These are phyloP conservation scores for Malachius bipustulatus DNA, from an alignment of 2,888 invertebrate genomes.

Conservation along the genomic window DNA sequence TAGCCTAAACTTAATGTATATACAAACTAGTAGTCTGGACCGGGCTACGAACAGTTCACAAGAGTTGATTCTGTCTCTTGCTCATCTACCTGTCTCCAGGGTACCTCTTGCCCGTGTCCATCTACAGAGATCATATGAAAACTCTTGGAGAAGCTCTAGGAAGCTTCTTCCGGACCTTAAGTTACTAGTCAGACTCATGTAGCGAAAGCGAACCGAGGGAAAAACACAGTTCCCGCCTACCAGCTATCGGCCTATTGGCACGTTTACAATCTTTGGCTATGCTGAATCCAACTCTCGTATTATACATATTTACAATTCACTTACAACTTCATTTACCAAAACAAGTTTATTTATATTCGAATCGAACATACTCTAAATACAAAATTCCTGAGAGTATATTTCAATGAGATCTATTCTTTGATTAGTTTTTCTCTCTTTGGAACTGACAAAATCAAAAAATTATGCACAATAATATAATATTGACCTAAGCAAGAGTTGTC, in stretches of 20 bases:
- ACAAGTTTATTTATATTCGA: conserved; percentile 8
- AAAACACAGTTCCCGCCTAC: conserved; percentile 8
- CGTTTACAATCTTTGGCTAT: conserved; percentile 36
- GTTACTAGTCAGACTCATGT: conserved; percentile 30
- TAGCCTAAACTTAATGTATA: too few relatives aligned
- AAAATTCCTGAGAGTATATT: conserved; percentile 36
- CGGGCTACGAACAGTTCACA: too few relatives aligned
- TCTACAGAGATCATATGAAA: conserved; percentile 40
- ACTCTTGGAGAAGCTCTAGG: conserved; percentile 31
- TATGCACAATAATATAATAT: too few relatives aligned
- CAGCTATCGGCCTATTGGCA: conserved; percentile 21
- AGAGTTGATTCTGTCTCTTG: too few relatives aligned
- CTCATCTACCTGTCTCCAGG: too few relatives aligned
- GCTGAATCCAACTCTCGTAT: conserved; percentile 34
- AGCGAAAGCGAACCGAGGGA: conserved; percentile 33
- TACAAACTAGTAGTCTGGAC: too few relatives aligned
- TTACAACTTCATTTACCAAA: conserved; percentile 8
- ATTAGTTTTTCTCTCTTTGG: conserved; percentile 37
- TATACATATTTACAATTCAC: conserved; percentile 15
- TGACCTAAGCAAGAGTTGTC: too few relatives aligned
- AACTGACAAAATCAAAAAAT: too few relatives aligned
- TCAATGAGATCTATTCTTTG: conserved; percentile 38
- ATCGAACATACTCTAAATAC: conserved; percentile 22
- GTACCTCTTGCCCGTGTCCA: too few relatives aligned
- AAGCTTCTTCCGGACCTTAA: conserved; percentile 13